Evolutionary conservation across 2,113 vertebrate genomes (phyloP).

Genomic region (Rhinolophus ferrumequinum): DNA sequence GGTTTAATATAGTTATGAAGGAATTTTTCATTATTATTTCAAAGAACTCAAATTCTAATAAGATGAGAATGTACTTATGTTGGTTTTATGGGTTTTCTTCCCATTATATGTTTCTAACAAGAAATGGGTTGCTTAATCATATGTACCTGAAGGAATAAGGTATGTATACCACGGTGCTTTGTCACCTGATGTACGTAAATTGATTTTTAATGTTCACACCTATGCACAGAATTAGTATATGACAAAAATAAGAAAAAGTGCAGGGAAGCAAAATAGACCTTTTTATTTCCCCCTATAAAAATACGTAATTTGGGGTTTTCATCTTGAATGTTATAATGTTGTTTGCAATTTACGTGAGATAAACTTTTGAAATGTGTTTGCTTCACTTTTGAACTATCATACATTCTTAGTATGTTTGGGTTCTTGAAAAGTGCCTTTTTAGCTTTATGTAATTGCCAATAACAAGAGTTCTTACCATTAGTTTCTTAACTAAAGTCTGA

Average conservation of each 20-base stretch:
- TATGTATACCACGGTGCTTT: not conserved
- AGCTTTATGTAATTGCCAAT: not conserved
- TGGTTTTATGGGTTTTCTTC: slow-evolving; percentile 46
- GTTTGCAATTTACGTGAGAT: not conserved
- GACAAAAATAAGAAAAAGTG: not conserved
- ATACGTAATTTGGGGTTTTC: not conserved
- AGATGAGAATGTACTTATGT: slow-evolving; percentile 32
- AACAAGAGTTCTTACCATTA: not conserved
- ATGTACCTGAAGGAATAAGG: not conserved
- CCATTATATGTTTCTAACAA: slow-evolving; percentile 47
- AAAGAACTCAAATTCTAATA: slow-evolving; percentile 43
- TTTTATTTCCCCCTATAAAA: not conserved
- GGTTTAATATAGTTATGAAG: slow-evolving; percentile 40
- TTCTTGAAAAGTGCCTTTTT: not conserved
- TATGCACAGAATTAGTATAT: not conserved
- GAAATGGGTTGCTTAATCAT: slow-evolving; percentile 27
- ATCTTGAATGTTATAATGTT: not conserved
- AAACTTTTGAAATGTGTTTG: not conserved
- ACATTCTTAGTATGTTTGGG: not conserved
- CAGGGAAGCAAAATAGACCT: not conserved
- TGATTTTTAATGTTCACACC: slow-evolving; percentile 35
- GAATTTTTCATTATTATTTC: slow-evolving; percentile 25
- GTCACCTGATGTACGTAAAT: not conserved
- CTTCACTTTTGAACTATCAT: not conserved
- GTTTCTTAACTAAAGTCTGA: not conserved